These are phyloP conservation scores for Halictus ligatus DNA, from an alignment of 2,888 invertebrate species.

Conservation along the genomic window DNA sequence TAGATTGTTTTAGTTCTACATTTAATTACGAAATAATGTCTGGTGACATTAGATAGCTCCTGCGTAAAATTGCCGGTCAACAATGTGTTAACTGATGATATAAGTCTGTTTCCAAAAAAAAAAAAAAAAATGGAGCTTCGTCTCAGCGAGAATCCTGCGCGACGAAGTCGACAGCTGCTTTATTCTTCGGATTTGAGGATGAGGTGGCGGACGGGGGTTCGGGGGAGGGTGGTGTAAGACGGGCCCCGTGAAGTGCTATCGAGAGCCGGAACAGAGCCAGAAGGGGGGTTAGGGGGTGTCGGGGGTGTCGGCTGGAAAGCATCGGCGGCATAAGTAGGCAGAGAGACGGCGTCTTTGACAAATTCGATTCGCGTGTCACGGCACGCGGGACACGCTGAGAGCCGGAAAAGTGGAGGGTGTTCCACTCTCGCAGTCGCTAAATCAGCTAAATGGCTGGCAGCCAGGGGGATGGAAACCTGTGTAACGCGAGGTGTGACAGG, in stretches of 20 bases:
- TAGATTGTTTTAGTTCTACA: too few relatives aligned
- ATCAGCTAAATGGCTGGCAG: conserved; percentile 77
- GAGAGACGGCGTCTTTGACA: conserved; percentile 78
- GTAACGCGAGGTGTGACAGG: conserved; percentile 76
- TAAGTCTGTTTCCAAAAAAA: neutral
- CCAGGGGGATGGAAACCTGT: conserved; percentile 69
- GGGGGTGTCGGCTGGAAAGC: conserved; percentile 16
- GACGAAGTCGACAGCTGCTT: conserved; percentile 67
- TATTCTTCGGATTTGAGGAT: conserved; percentile 51
- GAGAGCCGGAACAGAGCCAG: conserved; percentile 33
- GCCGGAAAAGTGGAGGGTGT: conserved; percentile 77
- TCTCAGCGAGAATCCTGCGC: neutral
- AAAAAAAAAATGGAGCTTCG: neutral
- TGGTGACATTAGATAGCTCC: too few relatives aligned
- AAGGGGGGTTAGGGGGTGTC: neutral
- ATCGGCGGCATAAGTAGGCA: conserved; percentile 49
- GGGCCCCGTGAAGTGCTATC: conserved; percentile 15
- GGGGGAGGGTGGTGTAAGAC: conserved; percentile 17
- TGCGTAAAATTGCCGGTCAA: too few relatives aligned
- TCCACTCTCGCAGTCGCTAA: conserved; percentile 72
- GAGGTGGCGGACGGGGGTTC: conserved; percentile 16
- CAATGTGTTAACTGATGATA: neutral
- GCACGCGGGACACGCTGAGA: conserved; percentile 77
- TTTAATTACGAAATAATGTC: too few relatives aligned
- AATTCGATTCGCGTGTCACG: conserved; percentile 82